Percentiles rank a stretch among this genome's conserved stretches.
Conservation (phyloP, 1,140 invertebrate genomes). For the Lamellibrachia luymesi region DNA sequence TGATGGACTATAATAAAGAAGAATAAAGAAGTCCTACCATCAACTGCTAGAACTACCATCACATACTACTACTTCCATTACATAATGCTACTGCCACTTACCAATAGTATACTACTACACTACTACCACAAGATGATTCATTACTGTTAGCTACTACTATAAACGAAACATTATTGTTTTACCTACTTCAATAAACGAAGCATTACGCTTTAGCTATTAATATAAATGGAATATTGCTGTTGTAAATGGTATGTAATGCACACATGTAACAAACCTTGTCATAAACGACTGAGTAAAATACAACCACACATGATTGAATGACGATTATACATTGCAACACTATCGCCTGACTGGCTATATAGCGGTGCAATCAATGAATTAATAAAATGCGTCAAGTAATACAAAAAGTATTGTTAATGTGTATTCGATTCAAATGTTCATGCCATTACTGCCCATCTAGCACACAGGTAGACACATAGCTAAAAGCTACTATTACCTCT, state of each 20-base stretch:
- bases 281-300: background rate
- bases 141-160: background rate
- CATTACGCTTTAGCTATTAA: background rate
- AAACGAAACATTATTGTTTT: no score
- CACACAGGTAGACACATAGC: no score
- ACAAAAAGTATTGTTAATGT: background rate
- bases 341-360: background rate
- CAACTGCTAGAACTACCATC: background rate
- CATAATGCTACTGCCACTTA: background rate
- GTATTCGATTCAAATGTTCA: background rate
- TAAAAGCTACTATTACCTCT: no score
- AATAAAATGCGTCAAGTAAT: background rate
- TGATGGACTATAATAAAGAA: background rate
- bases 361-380: background rate
- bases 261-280: background rate
- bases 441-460: no score
- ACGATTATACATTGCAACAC: background rate
- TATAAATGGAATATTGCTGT: background rate
- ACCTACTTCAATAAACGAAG: no score
- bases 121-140: background rate
- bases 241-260: background rate
- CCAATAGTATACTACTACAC: background rate
- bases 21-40: background rate
- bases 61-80: no score
- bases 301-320: background rate